Evolutionary conservation across 2,797 vertebrate genomes (phyloP), one percentile per base, ranked within the genome.

Genomic region (Iguana delicatissima): DNA sequence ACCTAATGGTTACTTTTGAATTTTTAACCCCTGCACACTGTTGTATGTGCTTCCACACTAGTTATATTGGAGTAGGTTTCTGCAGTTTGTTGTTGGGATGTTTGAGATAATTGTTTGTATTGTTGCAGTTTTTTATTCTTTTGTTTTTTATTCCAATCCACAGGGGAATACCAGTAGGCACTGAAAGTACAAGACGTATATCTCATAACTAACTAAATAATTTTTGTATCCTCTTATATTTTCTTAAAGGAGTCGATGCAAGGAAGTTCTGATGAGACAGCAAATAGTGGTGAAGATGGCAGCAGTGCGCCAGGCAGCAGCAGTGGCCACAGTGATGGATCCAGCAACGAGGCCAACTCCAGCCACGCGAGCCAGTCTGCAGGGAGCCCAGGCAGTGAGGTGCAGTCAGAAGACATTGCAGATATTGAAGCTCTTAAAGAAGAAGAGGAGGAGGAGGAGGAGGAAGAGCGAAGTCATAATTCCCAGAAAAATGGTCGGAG

Each of bases 191-290:
- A 62, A 24, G 35, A 26, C 38, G n/a, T 12, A 38, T 22, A 24
- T 59, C 76, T 59, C 26, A 76, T 52, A 76, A 32, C 42, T 59
- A 76, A 29, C 38, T 59, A 32, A 81, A 26, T 77, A 46, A 35
- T 50, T 84, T 64, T 74, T n/a, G n/a, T 52, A 42, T 90, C 22
- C 57, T 62, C 50, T 10, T 13, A 9, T 50, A 62, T 46, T 13
- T 42, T 50, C 89, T 93, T 96, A 35, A 91, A 99, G 99, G 99
- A 99, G 96, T 99, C 99, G 57, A 98, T 99, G 98, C 99, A 99
- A 96, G 99, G 99, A 95, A 99, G 99, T 97, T 99, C 99, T 0
- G 99, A 99, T 14, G 99, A 99, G 96, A 99, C 99, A 32, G 99
- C 98, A 29, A 99, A 99, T 96, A 99, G 99, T 20, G 99, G 98